Percentiles rank a stretch among this genome's conserved stretches.
Conservation (phyloP, 2,797 vertebrate genomes). For the Pseudotriccus pelzelni region DNA sequence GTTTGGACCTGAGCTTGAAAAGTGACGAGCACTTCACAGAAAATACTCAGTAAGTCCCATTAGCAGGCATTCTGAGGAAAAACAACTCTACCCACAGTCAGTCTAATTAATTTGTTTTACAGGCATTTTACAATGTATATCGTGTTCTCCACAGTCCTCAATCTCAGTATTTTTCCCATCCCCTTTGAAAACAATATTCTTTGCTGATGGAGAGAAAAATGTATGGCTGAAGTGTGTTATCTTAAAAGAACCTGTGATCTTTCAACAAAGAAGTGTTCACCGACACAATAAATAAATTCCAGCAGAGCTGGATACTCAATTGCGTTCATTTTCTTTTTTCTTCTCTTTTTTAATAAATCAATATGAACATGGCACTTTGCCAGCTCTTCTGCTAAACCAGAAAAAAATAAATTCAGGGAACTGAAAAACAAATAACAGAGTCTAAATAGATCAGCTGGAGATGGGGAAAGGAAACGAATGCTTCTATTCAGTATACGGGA, state of each 20-base stretch:
- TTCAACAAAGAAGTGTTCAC: constrained; percentile 36
- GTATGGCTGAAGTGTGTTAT: constrained; percentile 12
- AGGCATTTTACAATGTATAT: not conserved
- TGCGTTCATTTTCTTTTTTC: constrained; percentile 8
- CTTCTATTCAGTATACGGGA: not conserved
- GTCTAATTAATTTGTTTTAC: constrained; percentile 35
- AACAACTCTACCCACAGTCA: not conserved
- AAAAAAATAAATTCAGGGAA: constrained; percentile 45
- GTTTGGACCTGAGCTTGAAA: not conserved
- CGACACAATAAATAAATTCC: constrained; percentile 48
- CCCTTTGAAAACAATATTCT: constrained; percentile 31
- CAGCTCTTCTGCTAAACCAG: constrained; percentile 34
- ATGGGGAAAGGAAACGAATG: not conserved
- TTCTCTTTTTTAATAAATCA: constrained; percentile 40
- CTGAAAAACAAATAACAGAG: constrained; percentile 23
- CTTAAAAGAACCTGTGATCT: constrained; percentile 46
- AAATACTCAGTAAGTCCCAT: not conserved
- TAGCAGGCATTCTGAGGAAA: not conserved
- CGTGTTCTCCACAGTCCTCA: not conserved
- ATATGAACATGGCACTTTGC: constrained; percentile 8
- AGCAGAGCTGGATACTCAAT: constrained; percentile 7
- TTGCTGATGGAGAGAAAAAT: not conserved
- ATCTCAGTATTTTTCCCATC: not conserved
- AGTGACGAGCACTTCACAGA: not conserved
- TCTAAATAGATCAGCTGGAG: constrained; percentile 31